phyloP scores from a whole-genome alignment of 2,888 invertebrate species.

The Aspidiotus destructor region DNA sequence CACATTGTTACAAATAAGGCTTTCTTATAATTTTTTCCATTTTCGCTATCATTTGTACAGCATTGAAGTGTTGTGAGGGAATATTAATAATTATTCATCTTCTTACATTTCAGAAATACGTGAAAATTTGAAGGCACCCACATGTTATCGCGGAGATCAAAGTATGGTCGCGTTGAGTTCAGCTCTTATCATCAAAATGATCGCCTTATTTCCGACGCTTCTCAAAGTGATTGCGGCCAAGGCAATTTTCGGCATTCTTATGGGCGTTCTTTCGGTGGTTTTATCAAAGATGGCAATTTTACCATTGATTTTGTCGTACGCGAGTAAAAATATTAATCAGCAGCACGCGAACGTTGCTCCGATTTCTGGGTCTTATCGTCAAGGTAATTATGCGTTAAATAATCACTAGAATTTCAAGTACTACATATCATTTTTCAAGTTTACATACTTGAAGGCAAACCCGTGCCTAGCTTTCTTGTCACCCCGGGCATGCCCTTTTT shows the following conservation, averaged over 20 bases:
- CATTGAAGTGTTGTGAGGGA: too few relatives aligned
- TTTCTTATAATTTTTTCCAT: too few relatives aligned
- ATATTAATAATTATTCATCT: too few relatives aligned
- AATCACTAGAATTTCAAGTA: too few relatives aligned
- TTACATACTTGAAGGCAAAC: too few relatives aligned
- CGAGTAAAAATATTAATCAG: constrained; percentile 1
- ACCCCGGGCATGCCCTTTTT: too few relatives aligned
- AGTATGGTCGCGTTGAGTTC: constrained; percentile 29
- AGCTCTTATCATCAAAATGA: constrained; percentile 28
- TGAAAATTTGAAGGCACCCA: constrained; percentile 8
- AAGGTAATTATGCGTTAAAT: too few relatives aligned
- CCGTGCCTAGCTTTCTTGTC: too few relatives aligned
- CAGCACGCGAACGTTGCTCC: constrained; percentile 2
- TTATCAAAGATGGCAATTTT: constrained; percentile 30
- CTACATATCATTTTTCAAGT: not conserved
- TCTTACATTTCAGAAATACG: not conserved
- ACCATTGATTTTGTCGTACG: constrained; percentile 23
- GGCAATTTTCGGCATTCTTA: constrained; percentile 24
- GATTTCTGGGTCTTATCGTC: constrained; percentile 15
- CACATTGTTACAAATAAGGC: too few relatives aligned
- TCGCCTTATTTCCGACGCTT: constrained; percentile 22
- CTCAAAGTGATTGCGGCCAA: constrained; percentile 28
- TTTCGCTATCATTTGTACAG: too few relatives aligned
- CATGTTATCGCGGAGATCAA: constrained; percentile 28
- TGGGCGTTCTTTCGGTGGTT: constrained; percentile 27